phyloP scores from a whole-genome alignment of 2,888 invertebrate genomes.

The Nasonia oneida region DNA sequence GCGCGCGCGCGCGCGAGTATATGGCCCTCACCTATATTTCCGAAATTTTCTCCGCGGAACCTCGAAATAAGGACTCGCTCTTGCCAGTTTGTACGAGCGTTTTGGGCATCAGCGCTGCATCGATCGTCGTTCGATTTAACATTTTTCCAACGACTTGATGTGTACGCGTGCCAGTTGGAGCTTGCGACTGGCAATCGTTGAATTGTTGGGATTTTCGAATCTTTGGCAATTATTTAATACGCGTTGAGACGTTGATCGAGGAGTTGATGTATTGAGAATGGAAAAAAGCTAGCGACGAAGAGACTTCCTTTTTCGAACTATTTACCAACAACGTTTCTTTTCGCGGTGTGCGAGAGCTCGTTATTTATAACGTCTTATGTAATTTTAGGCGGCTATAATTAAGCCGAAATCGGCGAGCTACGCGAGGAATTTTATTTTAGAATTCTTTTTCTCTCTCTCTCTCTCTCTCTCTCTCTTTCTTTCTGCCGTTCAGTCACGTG shows the following conservation, averaged over 20 bases:
- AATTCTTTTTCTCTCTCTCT: conserved; percentile 19
- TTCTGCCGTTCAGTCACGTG: conserved; percentile 22
- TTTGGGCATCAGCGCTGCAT: too few relatives aligned
- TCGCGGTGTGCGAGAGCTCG: not conserved
- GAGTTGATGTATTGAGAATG: too few relatives aligned
- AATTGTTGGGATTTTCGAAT: too few relatives aligned
- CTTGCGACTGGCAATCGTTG: too few relatives aligned
- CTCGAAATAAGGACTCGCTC: conserved; percentile 26
- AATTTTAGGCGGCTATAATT: conserved; percentile 47
- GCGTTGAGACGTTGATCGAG: too few relatives aligned
- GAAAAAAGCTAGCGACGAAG: too few relatives aligned
- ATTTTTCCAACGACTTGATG: too few relatives aligned
- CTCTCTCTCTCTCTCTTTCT: too few relatives aligned
- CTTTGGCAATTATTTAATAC: too few relatives aligned
- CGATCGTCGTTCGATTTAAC: too few relatives aligned
- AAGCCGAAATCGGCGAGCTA: conserved; percentile 22
- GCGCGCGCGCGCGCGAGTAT: too few relatives aligned
- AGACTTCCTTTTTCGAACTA: conserved; percentile 27
- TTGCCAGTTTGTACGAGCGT: not conserved
- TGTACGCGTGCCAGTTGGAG: too few relatives aligned
- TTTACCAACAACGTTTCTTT: conserved; percentile 38
- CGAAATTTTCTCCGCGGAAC: conserved; percentile 29
- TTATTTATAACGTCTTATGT: conserved; percentile 39
- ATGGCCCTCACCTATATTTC: conserved; percentile 58
- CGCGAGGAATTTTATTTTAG: conserved; percentile 49